Percentiles rank a stretch among this genome's conserved stretches.
Evolutionary conservation across 2,113 vertebrate genomes (phyloP).

Genomic region (Oryzias melastigma): DNA sequence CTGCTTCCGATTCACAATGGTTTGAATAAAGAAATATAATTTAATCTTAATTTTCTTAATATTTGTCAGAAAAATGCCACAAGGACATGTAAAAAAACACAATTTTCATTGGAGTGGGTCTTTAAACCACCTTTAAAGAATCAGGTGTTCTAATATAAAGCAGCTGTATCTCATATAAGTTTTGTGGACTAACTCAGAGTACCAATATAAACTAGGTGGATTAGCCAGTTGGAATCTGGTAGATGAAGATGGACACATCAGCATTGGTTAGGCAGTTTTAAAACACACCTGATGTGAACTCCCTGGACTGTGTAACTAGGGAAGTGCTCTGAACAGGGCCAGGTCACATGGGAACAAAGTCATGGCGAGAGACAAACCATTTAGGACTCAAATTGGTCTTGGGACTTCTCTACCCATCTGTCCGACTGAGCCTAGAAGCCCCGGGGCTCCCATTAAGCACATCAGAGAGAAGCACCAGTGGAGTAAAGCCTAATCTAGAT

Average conservation of each 20-base stretch:
- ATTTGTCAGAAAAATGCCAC: no score
- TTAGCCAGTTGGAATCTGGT: conserved; percentile 37
- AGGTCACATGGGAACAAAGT: conserved; percentile 65
- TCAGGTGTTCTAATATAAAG: conserved; percentile 5
- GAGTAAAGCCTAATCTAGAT: conserved; percentile 69
- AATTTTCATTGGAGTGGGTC: not conserved
- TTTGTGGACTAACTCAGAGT: conserved; percentile 17
- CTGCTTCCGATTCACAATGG: no score
- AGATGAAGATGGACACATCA: conserved; percentile 33
- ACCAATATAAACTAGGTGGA: conserved; percentile 19
- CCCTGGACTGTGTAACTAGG: conserved; percentile 62
- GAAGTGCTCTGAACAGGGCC: conserved; percentile 55
- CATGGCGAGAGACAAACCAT: conserved; percentile 78
- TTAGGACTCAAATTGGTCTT: conserved; percentile 81
- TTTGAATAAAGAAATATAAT: no score
- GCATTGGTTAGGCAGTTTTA: conserved; percentile 36
- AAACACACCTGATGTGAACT: conserved; percentile 71
- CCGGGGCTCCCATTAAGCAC: conserved; percentile 76
- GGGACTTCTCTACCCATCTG: conserved; percentile 76
- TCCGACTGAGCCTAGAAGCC: conserved; percentile 69
- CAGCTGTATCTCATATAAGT: not conserved
- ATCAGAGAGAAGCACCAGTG: conserved; percentile 65
- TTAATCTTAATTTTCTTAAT: no score
- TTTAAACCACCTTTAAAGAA: conserved; percentile 2
- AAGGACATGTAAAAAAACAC: not conserved